Conservation (phyloP, 1,140 invertebrate species). For the Brachionus sp. region DNA sequence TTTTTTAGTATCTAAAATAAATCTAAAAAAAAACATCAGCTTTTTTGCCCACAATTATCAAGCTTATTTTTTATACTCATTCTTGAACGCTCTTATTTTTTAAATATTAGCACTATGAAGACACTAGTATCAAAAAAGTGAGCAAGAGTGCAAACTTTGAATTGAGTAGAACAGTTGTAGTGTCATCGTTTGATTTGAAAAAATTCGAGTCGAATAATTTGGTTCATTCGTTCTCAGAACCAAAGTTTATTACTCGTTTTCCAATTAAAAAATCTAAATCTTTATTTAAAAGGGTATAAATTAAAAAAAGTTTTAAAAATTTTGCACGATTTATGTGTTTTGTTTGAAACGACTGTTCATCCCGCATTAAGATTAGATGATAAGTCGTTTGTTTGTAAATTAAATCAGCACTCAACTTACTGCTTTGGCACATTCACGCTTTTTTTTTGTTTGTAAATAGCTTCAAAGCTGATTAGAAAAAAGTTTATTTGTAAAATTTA, state of each 20-base stretch:
- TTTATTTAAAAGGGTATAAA: constrained; percentile 4
- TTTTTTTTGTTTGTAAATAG: background rate
- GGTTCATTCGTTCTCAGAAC: constrained; percentile 1
- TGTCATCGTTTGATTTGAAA: constrained; percentile 13
- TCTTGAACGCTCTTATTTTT: background rate
- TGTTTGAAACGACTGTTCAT: background rate
- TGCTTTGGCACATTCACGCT: background rate
- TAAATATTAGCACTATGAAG: constrained; percentile 13
- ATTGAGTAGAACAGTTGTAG: background rate
- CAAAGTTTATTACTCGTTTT: constrained; percentile 16
- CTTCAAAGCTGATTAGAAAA: constrained; percentile 9
- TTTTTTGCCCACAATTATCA: background rate
- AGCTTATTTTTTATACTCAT: background rate
- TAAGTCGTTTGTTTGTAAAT: background rate
- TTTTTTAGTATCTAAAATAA: background rate
- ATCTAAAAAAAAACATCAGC: background rate
- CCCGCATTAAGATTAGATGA: background rate
- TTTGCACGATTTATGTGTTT: background rate
- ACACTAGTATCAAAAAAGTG: constrained; percentile 6
- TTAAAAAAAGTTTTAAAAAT: background rate
- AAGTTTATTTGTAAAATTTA: background rate
- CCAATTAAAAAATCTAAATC: constrained; percentile 30
- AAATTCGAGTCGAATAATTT: background rate
- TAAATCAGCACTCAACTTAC: background rate
- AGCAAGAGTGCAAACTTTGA: constrained; percentile 14